Conservation (phyloP, 1,140 invertebrate genomes). For the Coenobita brevimanus region DNA sequence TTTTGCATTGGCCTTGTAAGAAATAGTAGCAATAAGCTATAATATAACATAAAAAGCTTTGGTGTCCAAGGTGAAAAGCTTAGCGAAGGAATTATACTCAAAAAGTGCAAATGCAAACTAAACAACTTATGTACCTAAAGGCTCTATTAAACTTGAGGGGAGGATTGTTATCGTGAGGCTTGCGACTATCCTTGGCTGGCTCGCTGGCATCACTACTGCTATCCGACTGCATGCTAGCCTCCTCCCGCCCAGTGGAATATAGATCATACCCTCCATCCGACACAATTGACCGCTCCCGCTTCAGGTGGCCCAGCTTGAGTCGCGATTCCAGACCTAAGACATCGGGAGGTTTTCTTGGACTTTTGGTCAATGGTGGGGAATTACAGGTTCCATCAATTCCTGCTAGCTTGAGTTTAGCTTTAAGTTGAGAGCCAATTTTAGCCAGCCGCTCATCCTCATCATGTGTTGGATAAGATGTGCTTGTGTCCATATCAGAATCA, state of each 20-base stretch:
- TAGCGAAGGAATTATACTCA: not conserved
- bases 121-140: conserved; percentile 72
- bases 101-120: not conserved
- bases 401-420: conserved; percentile 47
- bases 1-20: too few species aligned
- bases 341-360: conserved; percentile 27
- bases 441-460: conserved; percentile 51
- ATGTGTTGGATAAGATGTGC: conserved; percentile 69
- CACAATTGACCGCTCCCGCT: conserved; percentile 59
- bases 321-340: not conserved
- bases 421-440: conserved; percentile 44
- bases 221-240: conserved; percentile 70
- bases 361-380: conserved; percentile 24
- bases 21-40: too few species aligned
- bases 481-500: conserved; percentile 71
- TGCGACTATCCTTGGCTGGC: conserved; percentile 52
- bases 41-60: too few species aligned
- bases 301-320: conserved; percentile 49
- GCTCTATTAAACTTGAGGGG: conserved; percentile 74
- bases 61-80: not conserved
- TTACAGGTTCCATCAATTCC: conserved; percentile 45
- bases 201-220: conserved; percentile 71
- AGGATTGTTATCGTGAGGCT: conserved; percentile 61
- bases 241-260: conserved; percentile 42
- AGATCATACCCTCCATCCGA: conserved; percentile 65